phyloP scores from a whole-genome alignment of 2,113 vertebrate genomes.

The Callocephalon fimbriatum region DNA sequence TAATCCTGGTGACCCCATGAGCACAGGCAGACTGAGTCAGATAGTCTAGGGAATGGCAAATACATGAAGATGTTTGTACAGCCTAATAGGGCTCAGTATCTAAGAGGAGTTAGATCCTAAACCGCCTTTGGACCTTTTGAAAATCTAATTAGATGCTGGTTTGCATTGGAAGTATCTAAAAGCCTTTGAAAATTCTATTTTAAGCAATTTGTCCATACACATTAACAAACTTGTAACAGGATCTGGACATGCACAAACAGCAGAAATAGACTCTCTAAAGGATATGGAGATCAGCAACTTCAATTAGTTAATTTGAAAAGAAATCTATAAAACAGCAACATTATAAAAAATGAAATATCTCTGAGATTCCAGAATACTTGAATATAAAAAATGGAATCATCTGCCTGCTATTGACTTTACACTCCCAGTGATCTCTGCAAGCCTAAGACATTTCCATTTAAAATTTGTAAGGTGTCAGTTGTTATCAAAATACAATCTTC shows the following conservation, averaged over 20 bases:
- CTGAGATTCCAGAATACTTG: not conserved
- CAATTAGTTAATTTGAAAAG: not conserved
- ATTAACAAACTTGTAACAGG: not conserved
- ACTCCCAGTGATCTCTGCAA: not conserved
- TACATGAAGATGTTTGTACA: not conserved
- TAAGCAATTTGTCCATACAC: not conserved
- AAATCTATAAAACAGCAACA: not conserved
- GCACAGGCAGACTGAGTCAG: not conserved
- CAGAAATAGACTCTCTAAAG: not conserved
- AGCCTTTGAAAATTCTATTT: not conserved
- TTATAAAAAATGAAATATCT: not conserved
- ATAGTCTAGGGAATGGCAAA: not conserved
- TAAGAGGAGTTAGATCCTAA: not conserved
- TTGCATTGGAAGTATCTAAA: not conserved
- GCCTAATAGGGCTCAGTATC: not conserved
- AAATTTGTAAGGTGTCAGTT: not conserved
- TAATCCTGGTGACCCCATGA: accelerated
- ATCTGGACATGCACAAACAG: not conserved
- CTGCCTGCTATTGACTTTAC: not conserved
- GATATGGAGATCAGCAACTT: not conserved
- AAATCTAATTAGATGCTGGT: not conserved
- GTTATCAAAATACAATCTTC: not conserved
- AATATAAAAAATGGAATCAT: not conserved
- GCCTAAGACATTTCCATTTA: not conserved
- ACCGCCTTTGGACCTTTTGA: not conserved